Conservation (phyloP, 2,797 vertebrate species). For the Allochrocebus solatus region DNA sequence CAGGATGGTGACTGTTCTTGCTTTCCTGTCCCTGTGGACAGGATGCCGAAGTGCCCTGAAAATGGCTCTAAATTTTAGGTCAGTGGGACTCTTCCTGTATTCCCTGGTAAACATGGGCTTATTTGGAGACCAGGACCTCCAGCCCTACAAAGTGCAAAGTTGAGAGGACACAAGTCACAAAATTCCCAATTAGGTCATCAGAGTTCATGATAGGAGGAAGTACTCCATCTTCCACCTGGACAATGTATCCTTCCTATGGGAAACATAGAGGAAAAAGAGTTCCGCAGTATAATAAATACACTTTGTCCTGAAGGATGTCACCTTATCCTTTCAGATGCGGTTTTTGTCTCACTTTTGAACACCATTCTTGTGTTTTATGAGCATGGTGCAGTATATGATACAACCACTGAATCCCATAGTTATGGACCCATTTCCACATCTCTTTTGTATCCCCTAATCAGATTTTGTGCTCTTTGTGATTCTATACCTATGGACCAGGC, state of each 20-base stretch:
- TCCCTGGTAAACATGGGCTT: neutral
- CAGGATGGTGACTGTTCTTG: neutral
- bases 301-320: neutral
- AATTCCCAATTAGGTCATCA: neutral
- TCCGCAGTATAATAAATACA: neutral
- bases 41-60: neutral
- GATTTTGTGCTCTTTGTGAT: neutral
- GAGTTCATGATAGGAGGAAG: neutral
- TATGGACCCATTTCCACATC: too few relatives aligned
- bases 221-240: neutral
- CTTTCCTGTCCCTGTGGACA: neutral
- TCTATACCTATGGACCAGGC: neutral
- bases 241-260: neutral
- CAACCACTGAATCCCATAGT: neutral
- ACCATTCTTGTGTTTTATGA: neutral
- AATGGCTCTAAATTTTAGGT: neutral
- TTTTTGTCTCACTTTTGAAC: neutral
- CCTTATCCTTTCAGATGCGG: neutral
- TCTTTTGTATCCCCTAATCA: neutral
- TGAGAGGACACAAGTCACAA: neutral
- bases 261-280: neutral
- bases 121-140: neutral
- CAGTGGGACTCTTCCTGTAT: neutral
- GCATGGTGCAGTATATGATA: neutral
- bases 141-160: neutral